These are phyloP conservation scores for Nymphicus hollandicus DNA, from an alignment of 2,113 vertebrate species.

Conservation along the genomic window DNA sequence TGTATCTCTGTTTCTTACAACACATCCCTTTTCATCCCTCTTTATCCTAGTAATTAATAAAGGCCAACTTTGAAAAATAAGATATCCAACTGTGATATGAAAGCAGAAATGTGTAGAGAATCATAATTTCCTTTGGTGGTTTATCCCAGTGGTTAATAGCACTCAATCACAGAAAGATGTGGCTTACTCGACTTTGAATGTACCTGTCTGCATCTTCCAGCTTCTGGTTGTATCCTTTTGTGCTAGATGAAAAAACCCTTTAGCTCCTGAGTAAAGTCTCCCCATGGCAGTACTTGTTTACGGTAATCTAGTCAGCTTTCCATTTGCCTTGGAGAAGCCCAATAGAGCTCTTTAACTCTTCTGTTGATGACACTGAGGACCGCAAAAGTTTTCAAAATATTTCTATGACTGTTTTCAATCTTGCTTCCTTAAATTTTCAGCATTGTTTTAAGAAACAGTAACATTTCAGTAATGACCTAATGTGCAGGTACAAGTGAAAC, in stretches of 20 bases:
- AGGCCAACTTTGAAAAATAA: background rate
- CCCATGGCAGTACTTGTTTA: background rate
- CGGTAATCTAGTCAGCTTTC: background rate
- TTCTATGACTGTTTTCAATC: background rate
- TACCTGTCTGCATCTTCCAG: background rate
- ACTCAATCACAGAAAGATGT: background rate
- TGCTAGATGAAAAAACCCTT: background rate
- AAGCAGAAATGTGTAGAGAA: background rate
- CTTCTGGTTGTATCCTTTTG: background rate
- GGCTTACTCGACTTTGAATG: background rate
- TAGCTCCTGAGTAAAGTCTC: background rate
- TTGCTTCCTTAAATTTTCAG: background rate
- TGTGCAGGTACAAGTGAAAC: background rate
- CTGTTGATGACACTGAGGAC: background rate
- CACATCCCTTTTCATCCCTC: background rate
- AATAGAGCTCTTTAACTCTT: background rate
- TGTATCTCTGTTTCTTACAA: background rate
- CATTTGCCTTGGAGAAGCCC: background rate
- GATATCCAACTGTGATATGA: background rate
- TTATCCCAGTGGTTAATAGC: background rate
- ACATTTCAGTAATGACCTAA: background rate
- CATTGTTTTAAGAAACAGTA: background rate
- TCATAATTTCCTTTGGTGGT: background rate
- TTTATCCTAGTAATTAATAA: background rate
- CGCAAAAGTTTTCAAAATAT: background rate